These are phyloP conservation scores for Lepisosteus oculatus DNA, from an alignment of 2,113 vertebrate species.

Conservation along the genomic window DNA sequence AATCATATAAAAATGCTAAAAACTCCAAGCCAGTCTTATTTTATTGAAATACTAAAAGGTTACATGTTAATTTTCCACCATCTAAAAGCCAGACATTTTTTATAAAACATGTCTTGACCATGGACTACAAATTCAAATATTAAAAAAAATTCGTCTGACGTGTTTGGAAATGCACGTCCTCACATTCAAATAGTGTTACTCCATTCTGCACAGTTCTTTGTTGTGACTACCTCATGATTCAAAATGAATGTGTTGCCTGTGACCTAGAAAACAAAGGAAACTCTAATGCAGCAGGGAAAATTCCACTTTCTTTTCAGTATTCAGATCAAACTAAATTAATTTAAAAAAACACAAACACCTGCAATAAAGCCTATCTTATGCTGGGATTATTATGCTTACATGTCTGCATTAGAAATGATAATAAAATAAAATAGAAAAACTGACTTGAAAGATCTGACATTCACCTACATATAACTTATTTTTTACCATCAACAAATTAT, in stretches of 20 bases:
- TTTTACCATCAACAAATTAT: too few species aligned
- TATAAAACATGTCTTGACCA: too few species aligned
- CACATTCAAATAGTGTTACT: background rate
- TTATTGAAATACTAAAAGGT: too few species aligned
- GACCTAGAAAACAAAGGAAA: constrained; percentile 11
- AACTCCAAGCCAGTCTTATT: too few species aligned
- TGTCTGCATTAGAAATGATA: background rate
- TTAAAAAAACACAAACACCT: background rate
- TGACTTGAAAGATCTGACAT: too few species aligned
- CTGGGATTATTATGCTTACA: background rate
- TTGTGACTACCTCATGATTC: constrained; percentile 4
- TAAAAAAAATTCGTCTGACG: background rate
- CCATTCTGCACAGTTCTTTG: constrained; percentile 7
- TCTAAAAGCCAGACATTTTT: too few species aligned
- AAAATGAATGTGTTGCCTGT: constrained; percentile 10
- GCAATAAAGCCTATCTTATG: background rate
- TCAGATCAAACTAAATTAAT: background rate
- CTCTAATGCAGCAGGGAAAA: background rate
- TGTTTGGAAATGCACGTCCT: background rate
- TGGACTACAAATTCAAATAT: too few species aligned
- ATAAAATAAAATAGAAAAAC: too few species aligned
- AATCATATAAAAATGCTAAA: too few species aligned
- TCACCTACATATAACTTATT: too few species aligned
- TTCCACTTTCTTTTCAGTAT: background rate
- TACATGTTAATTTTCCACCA: too few species aligned